Percentiles rank a stretch among this genome's conserved stretches.
phyloP scores from a whole-genome alignment of 2,797 vertebrate species.

The Cyclura pinguis region DNA sequence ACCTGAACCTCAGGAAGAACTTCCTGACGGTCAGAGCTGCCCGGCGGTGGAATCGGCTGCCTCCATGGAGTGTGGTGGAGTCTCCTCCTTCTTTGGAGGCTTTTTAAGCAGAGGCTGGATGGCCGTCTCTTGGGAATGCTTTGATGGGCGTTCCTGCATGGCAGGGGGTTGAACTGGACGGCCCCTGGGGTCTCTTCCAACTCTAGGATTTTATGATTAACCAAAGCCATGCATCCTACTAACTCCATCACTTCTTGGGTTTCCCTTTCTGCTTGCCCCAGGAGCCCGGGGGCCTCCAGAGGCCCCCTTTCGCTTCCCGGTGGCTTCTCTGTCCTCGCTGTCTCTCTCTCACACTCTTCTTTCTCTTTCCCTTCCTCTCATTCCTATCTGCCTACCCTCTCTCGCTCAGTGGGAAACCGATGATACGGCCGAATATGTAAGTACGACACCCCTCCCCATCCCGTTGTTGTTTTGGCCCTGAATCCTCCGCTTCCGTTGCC shows the following conservation, averaged over 20 bases:
- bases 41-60: too few relatives aligned
- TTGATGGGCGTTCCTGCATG: too few relatives aligned
- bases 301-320: conserved; percentile 57
- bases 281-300: conserved; percentile 66
- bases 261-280: conserved; percentile 65
- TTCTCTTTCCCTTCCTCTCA: conserved; percentile 69
- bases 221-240: background rate
- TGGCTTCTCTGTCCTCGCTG: conserved; percentile 73
- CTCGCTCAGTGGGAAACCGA: conserved; percentile 95
- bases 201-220: background rate
- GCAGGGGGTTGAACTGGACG: too few relatives aligned
- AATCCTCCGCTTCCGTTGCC: conserved; percentile 63
- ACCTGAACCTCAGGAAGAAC: too few relatives aligned
- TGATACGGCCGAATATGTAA: conserved; percentile 98
- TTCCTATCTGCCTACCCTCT: conserved; percentile 85
- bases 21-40: too few relatives aligned
- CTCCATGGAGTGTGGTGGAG: too few relatives aligned
- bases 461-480: conserved; percentile 35
- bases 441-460: conserved; percentile 76
- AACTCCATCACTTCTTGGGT: conserved; percentile 58
- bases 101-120: too few relatives aligned
- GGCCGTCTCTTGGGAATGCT: too few relatives aligned
- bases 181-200: too few relatives aligned
- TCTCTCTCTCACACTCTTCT: conserved; percentile 76
- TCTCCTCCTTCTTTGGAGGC: too few relatives aligned